These are phyloP conservation scores for Epistrophe eligans DNA, from an alignment of 2,888 invertebrate genomes.

Conservation along the genomic window DNA sequence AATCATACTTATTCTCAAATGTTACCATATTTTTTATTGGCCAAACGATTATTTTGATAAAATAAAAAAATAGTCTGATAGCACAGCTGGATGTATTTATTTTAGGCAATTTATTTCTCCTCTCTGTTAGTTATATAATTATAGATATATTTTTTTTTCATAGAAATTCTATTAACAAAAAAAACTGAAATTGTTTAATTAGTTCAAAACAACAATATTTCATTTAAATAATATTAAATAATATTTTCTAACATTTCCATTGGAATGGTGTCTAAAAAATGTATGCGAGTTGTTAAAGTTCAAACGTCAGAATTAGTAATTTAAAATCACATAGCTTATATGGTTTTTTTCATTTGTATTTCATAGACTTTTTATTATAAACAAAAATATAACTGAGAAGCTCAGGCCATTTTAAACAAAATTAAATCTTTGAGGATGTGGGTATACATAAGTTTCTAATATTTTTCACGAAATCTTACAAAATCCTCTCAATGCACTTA, in stretches of 20 bases:
- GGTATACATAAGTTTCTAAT: too few relatives aligned
- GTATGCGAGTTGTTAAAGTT: too few relatives aligned
- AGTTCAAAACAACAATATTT: background rate
- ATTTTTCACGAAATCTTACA: too few relatives aligned
- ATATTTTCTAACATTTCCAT: background rate
- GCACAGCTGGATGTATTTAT: conserved; percentile 1
- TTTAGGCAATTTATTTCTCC: background rate
- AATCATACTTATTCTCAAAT: conserved; percentile 6
- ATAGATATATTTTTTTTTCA: background rate
- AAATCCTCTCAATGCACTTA: too few relatives aligned
- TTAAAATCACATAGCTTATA: too few relatives aligned
- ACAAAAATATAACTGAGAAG: too few relatives aligned
- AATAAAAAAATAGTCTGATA: background rate
- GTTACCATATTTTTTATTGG: background rate
- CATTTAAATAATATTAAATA: background rate
- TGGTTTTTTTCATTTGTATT: too few relatives aligned
- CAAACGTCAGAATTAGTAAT: too few relatives aligned
- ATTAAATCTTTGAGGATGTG: too few relatives aligned
- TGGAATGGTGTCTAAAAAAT: too few relatives aligned
- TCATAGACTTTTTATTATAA: too few relatives aligned
- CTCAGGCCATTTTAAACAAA: too few relatives aligned
- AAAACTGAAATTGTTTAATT: background rate
- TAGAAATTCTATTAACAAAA: background rate
- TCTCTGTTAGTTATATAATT: background rate
- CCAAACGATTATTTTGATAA: background rate